Base-by-base conservation (phyloP, 2,888 invertebrate species). In the Rotaria socialis region DNA sequence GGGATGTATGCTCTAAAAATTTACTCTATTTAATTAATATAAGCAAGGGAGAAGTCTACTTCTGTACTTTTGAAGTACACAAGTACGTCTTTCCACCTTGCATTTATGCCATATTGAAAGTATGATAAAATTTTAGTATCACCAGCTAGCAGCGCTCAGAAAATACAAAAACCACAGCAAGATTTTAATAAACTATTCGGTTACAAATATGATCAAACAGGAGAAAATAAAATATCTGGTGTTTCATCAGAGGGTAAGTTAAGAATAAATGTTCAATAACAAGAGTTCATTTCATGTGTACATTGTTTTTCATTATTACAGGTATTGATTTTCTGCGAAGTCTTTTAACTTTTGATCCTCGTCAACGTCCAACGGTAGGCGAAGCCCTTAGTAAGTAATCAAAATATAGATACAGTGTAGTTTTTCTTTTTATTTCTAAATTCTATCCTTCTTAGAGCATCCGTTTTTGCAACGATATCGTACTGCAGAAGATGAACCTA, bases 331-430 rank as follows among this genome's bases (percentile, higher is more conserved):
- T 99, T 89, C 92, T 99, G 85, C 96, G 96, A 91, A 94, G 95
- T 89, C 99, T 98, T 97, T 92, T 99, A 88, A 96, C 97, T 91
- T 92, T 99, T 88, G 98, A 99, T 92, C 94, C 97, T 56, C 97
- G 97, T 90, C 94, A 94, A 91, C 94, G 94, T n/a, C 58, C 58
- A 58, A n/a, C 58, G 6, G 24, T 11, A 4, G 58, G 24, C 4
- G 58, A 58, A 58, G 58, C 58, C 0, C 24, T 58, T n/a, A 3
- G 50, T 52, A 52, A 52, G 14, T 14, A 14, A 52, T 52, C 50
- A 52, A 14, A 3, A 11, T 3, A 52, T 14, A 52, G 0, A 8
- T 3, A 52, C 14, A 14, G 0, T 1, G 14, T 3, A 52, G 11
- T 11, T 52, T 52, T 52, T 11, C 14, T 0, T 52, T 52, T 52